Evolutionary conservation across 2,113 vertebrate species (phyloP).

Genomic region (Australoheros scitulus): DNA sequence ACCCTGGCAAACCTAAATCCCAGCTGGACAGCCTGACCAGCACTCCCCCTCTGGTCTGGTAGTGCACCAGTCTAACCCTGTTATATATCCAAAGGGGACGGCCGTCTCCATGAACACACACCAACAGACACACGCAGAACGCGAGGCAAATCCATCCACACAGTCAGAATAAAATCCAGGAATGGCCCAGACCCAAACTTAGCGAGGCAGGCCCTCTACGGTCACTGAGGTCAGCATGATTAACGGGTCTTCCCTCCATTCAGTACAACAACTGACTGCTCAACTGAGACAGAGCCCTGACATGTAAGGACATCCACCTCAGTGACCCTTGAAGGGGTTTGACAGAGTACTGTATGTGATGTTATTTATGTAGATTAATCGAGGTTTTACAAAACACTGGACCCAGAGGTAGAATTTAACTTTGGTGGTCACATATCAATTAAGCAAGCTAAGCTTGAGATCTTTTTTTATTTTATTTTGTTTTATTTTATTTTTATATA

Average conservation of each 20-base stretch:
- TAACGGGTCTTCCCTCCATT: constrained; percentile 32
- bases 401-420: neutral
- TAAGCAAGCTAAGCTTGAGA: neutral
- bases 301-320: neutral
- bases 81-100: constrained; percentile 69
- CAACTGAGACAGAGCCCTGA: constrained; percentile 27
- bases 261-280: constrained; percentile 10
- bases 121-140: constrained; percentile 29
- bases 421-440: no score
- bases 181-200: constrained; percentile 34
- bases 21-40: constrained; percentile 28
- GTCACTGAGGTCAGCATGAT: constrained; percentile 39
- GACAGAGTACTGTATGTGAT: neutral
- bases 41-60: constrained; percentile 32
- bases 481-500: no score
- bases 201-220: constrained; percentile 39
- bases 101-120: constrained; percentile 48
- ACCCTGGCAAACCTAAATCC: constrained; percentile 27
- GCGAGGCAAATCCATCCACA: constrained; percentile 34
- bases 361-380: neutral
- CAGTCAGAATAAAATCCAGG: constrained; percentile 33
- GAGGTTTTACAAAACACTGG: neutral
- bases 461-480: no score
- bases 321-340: neutral
- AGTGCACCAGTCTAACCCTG: constrained; percentile 5